Conservation (phyloP, 2,113 vertebrate species). For the Ptilorrhoa leucosticta region DNA sequence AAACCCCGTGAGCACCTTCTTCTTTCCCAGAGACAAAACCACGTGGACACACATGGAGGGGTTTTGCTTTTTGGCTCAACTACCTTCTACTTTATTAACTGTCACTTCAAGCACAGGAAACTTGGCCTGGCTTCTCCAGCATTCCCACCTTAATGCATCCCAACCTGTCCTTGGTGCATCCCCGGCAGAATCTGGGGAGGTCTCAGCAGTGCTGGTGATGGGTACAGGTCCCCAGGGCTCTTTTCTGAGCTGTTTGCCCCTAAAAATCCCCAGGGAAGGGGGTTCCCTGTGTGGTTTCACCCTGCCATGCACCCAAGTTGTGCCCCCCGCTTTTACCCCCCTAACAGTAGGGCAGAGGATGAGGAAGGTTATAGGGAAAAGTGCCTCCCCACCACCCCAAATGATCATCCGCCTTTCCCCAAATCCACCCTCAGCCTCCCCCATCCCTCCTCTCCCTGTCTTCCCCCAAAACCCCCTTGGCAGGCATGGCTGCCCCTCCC, state of each 20-base stretch:
- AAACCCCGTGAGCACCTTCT: fast-evolving
- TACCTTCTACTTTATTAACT: not conserved
- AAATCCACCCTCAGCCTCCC: not conserved
- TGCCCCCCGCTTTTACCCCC: not conserved
- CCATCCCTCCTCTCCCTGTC: not conserved
- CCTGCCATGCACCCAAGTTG: not conserved
- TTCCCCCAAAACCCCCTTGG: not conserved
- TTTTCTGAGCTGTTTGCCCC: fast-evolving
- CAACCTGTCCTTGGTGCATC: not conserved
- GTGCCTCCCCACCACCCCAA: not conserved
- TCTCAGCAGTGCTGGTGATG: not conserved
- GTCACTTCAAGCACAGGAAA: not conserved
- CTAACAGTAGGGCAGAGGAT: not conserved
- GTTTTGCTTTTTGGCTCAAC: not conserved
- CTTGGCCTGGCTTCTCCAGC: not conserved
- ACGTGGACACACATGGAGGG: fast-evolving
- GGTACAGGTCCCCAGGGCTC: not conserved
- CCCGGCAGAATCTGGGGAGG: not conserved
- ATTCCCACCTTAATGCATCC: not conserved
- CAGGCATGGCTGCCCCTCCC: not conserved
- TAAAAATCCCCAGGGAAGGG: not conserved
- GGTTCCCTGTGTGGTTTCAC: not conserved
- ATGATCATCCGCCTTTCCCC: not conserved
- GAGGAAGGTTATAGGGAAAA: not conserved
- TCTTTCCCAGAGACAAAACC: not conserved